Base-by-base conservation (phyloP, 2,888 invertebrate genomes). In the Cryptus armator region DNA sequence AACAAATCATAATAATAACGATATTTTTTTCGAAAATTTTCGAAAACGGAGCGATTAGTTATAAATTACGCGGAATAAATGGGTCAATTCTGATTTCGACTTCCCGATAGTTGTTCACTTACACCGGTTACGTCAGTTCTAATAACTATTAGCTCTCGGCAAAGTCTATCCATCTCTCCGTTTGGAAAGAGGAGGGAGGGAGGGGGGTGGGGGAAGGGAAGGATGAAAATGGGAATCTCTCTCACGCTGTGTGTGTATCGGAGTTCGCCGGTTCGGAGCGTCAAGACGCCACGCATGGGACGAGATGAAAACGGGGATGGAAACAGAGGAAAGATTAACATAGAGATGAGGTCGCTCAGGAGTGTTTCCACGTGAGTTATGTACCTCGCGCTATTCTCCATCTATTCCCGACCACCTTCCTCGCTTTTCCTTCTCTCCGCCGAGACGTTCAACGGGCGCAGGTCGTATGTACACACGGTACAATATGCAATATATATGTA, bases 341-440 rank as follows among this genome's bases (percentile, higher is more conserved):
- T 90, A 90, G 89, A 90, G 90, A 90, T 86, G 90, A 90, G 91
- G 84, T 90, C 86, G 89, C 86, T 89, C 82, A 75, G 56, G 82
- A 87, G 87, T 87, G 87, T 88, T 89, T 87, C 87, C 87, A 81
- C 81, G 87, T 88, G 87, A 88, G 87, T 90, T 88, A 89, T 88
- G 88, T 87, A 87, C 86, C 74, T 53, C 68, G 67, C 74, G 78
- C 75, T 75, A 85, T 79, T 82, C 75, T 79, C 70, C 85, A 75
- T 85, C 66, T 78, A 64, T 75, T 81, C 53, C 19, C 64, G 6
- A 62, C 64, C 67, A 46, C 59, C 53, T 59, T 46, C 71, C 56
- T 44, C 53, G 68, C 68, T 59, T 68, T 78, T 59, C 64, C 78
- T 37, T 37, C 37, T 56, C 68, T 19, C 68, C 51, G 51, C 64